phyloP scores from a whole-genome alignment of 2,797 vertebrate species.

The Sandelia bainsii region DNA sequence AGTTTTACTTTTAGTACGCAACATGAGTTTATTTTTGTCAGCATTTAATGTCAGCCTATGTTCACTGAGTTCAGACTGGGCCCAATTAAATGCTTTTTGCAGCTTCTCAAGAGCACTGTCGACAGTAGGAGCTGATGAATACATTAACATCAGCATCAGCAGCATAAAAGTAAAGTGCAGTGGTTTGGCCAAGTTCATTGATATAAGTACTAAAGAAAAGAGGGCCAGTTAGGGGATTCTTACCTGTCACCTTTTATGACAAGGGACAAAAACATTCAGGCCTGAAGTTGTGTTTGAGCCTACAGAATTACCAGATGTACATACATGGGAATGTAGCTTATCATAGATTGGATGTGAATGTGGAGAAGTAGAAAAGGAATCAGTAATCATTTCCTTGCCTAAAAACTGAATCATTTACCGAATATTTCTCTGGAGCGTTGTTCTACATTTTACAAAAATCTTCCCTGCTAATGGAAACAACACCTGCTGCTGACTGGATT shows the following conservation, averaged over 20 bases:
- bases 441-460: background rate
- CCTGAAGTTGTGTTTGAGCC: background rate
- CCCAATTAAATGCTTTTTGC: too few relatives aligned
- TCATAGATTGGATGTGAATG: background rate
- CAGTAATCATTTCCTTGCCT: background rate
- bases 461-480: background rate
- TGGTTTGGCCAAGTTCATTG: too few relatives aligned
- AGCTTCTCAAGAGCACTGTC: too few relatives aligned
- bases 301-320: background rate
- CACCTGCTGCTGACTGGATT: constrained; percentile 32
- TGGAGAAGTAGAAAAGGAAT: background rate
- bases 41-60: too few relatives aligned
- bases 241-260: background rate
- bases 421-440: background rate
- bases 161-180: too few relatives aligned
- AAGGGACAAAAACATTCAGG: background rate
- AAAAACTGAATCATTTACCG: background rate
- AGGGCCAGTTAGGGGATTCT: background rate
- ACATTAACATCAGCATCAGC: too few relatives aligned
- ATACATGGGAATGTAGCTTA: background rate
- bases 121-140: too few relatives aligned
- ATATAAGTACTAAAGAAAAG: too few relatives aligned
- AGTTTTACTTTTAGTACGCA: too few relatives aligned
- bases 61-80: too few relatives aligned
- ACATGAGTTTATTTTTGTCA: too few relatives aligned